A percentile compares a stretch with the other conserved stretches of the same genome.
These are phyloP conservation scores for Watersipora subatra DNA, from an alignment of 1,140 invertebrate species.

Conservation along the genomic window DNA sequence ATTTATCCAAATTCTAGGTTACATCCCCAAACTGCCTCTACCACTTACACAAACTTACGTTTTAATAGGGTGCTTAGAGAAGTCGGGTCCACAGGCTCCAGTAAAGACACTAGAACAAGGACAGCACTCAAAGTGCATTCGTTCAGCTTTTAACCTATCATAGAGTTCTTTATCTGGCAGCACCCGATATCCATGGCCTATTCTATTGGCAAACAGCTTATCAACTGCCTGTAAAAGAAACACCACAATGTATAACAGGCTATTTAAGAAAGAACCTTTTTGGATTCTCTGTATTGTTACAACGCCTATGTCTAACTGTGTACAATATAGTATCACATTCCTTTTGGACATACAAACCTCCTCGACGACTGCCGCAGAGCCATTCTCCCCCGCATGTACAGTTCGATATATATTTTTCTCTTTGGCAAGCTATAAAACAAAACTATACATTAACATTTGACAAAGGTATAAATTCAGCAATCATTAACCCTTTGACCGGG, in stretches of 20 bases:
- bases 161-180: slow-evolving; percentile 44
- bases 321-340: too few relatives aligned
- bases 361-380: slow-evolving; percentile 36
- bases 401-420: slow-evolving; percentile 44
- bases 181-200: slow-evolving; percentile 51
- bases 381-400: slow-evolving; percentile 50
- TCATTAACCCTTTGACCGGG: too few relatives aligned
- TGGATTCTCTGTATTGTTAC: too few relatives aligned
- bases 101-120: slow-evolving; percentile 49
- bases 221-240: slow-evolving; percentile 42
- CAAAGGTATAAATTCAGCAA: too few relatives aligned
- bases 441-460: too few relatives aligned
- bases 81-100: slow-evolving; percentile 37
- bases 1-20: too few relatives aligned
- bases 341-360: too few relatives aligned
- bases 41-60: slow-evolving; percentile 13
- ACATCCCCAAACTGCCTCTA: too few relatives aligned
- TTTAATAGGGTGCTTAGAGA: slow-evolving; percentile 29
- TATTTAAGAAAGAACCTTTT: too few relatives aligned
- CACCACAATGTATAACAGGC: too few relatives aligned
- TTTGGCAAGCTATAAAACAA: slow-evolving; percentile 11
- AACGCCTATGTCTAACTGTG: too few relatives aligned
- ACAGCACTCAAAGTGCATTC: slow-evolving; percentile 42
- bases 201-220: slow-evolving; percentile 43
- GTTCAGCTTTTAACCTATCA: slow-evolving; percentile 22